A percentile compares a stretch with the other conserved stretches of the same genome.
Evolutionary conservation across 1,140 invertebrate genomes (phyloP).

Genomic region (Drosophila biarmipes): DNA sequence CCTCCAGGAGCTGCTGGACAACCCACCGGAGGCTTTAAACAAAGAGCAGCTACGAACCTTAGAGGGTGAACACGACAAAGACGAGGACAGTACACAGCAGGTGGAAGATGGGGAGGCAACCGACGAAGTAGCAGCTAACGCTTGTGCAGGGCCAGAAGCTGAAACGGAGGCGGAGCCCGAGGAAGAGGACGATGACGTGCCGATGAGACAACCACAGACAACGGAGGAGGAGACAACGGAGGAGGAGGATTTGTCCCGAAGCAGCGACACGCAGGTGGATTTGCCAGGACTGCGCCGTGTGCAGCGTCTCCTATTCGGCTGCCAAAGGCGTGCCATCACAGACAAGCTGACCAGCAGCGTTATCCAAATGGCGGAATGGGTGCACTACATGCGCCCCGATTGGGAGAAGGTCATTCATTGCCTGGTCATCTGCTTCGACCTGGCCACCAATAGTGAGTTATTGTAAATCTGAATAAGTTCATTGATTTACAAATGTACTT

Average conservation of each 20-base stretch:
- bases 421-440: conserved; percentile 95
- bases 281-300: conserved; percentile 87
- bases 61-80: conserved; percentile 93
- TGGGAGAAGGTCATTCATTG: conserved; percentile 88
- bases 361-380: conserved; percentile 87
- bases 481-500: not conserved
- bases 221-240: not conserved
- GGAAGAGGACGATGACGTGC: conserved; percentile 57
- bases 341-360: conserved; percentile 93
- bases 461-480: too few species aligned
- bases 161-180: conserved; percentile 49
- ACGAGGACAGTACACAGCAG: conserved; percentile 88
- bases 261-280: conserved; percentile 86
- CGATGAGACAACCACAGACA: conserved; percentile 47
- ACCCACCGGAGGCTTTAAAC: conserved; percentile 83
- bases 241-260: conserved; percentile 13
- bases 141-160: not conserved
- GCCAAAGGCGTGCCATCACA: conserved; percentile 84
- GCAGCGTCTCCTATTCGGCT: conserved; percentile 86
- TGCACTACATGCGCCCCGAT: conserved; percentile 67
- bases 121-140: not conserved
- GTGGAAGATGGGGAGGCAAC: conserved; percentile 64
- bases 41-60: conserved; percentile 89
- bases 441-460: conserved; percentile 89
- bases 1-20: conserved; percentile 75